A percentile compares a stretch with the other conserved stretches of the same genome.
Conservation (phyloP, 2,888 invertebrate species). For the Meandrusa payeni region DNA sequence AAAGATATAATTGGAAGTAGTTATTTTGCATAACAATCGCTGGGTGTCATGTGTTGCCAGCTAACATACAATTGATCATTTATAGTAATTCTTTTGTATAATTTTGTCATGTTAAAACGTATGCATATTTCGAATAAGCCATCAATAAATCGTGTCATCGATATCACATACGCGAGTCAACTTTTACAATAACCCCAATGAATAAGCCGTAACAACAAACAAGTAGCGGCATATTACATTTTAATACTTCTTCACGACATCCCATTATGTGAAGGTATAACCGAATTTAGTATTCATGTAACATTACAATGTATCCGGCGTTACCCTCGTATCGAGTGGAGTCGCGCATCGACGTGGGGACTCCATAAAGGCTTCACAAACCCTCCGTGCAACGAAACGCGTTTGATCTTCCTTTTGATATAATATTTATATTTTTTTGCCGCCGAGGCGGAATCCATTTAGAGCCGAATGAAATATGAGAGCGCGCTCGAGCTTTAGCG, state of each 20-base stretch:
- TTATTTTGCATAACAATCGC: no score
- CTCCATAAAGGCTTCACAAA: constrained; percentile 55
- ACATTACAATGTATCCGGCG: constrained; percentile 62
- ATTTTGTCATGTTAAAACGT: no score
- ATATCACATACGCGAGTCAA: not conserved
- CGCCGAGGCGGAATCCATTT: constrained; percentile 57
- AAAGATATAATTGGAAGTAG: no score
- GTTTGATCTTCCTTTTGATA: constrained; percentile 71
- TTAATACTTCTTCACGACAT: constrained; percentile 36
- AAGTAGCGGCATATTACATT: constrained; percentile 21
- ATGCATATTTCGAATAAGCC: not conserved
- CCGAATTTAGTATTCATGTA: constrained; percentile 61
- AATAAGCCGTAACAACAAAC: constrained; percentile 10
- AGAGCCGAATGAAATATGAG: constrained; percentile 57
- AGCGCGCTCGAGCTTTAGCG: constrained; percentile 33
- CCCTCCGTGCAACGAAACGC: constrained; percentile 35
- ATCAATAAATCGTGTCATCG: not conserved
- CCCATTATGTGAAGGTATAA: constrained; percentile 51
- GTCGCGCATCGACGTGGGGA: constrained; percentile 45
- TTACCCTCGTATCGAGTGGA: constrained; percentile 44
- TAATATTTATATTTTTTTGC: constrained; percentile 65
- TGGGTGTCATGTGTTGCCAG: no score
- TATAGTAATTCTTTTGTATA: no score
- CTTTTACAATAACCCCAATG: constrained; percentile 2
- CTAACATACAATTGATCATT: no score